Percentiles rank a stretch among this genome's conserved stretches.
Conservation (phyloP, 2,113 vertebrate genomes). For the Chitala chitala region DNA sequence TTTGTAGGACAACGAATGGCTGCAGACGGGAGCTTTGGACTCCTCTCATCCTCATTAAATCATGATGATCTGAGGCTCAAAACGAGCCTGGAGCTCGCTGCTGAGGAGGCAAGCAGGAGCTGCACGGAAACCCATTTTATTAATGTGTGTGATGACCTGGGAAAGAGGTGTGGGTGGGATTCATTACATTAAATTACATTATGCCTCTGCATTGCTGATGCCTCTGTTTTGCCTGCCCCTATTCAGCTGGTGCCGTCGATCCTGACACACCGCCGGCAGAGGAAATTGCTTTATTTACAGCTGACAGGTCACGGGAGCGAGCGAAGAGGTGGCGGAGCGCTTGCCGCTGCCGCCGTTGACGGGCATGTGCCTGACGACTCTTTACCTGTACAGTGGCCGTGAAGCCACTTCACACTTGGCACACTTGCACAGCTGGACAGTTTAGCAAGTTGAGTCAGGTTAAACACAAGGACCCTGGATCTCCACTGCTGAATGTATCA, state of each 20-base stretch:
- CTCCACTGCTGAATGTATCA: too few relatives aligned
- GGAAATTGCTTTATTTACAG: neutral
- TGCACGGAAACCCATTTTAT: slow-evolving; percentile 13
- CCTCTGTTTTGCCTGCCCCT: neutral
- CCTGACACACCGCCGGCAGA: neutral
- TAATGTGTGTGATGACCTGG: slow-evolving; percentile 12
- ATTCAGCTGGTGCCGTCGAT: neutral
- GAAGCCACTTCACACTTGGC: too few relatives aligned
- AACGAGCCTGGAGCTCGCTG: neutral
- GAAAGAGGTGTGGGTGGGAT: neutral
- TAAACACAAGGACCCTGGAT: too few relatives aligned
- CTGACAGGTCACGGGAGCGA: neutral
- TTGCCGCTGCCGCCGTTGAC: neutral
- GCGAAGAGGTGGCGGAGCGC: neutral
- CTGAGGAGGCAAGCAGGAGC: neutral
- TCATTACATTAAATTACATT: slow-evolving; percentile 18
- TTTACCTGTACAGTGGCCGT: too few relatives aligned
- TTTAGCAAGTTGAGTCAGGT: too few relatives aligned
- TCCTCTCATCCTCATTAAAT: neutral
- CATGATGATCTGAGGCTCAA: neutral
- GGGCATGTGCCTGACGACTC: neutral
- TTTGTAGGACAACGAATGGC: neutral
- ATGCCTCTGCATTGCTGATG: neutral
- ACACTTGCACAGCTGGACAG: too few relatives aligned
- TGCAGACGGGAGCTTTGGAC: neutral